Conservation (phyloP, 1,140 invertebrate species). For the Marisa cornuarietis region DNA sequence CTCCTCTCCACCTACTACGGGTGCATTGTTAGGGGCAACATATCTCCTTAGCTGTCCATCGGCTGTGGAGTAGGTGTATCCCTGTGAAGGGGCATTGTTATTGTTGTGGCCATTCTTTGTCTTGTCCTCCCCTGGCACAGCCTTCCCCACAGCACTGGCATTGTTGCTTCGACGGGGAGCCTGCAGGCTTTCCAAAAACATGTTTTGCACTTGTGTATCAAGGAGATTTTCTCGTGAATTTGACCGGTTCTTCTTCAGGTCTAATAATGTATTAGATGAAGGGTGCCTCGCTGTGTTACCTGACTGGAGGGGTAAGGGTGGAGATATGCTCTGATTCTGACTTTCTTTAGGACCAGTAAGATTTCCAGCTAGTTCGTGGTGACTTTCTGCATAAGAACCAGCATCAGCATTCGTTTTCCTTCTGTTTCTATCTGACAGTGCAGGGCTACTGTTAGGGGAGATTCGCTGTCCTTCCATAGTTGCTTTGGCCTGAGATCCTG, state of each 20-base stretch:
- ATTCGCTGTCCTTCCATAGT: not conserved
- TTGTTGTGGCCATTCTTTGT: conserved; percentile 43
- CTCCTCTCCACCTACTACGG: conserved; percentile 44
- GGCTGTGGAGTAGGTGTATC: not conserved
- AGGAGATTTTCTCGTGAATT: conserved; percentile 34
- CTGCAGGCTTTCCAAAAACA: conserved; percentile 46
- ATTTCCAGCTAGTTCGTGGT: too few relatives aligned
- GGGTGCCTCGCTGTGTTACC: not conserved
- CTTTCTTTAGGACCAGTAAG: too few relatives aligned
- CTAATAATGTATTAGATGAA: conserved; percentile 24
- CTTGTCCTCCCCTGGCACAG: conserved; percentile 35
- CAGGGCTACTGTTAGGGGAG: too few relatives aligned
- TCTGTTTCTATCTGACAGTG: too few relatives aligned
- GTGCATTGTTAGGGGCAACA: conserved; percentile 34
- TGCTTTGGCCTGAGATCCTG: not conserved
- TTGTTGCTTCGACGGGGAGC: not conserved
- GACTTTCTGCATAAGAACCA: too few relatives aligned
- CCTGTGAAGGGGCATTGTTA: conserved; percentile 28
- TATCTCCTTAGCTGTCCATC: conserved; percentile 40
- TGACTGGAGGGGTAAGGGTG: not conserved
- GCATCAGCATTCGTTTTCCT: too few relatives aligned
- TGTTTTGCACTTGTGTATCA: conserved; percentile 45
- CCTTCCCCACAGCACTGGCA: not conserved
- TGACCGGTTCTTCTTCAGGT: conserved; percentile 42
- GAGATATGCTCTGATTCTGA: too few relatives aligned